Evolutionary conservation across 2,888 invertebrate species (phyloP), one percentile per base, ranked within the genome.

Genomic region (Subacronicta megacephala): DNA sequence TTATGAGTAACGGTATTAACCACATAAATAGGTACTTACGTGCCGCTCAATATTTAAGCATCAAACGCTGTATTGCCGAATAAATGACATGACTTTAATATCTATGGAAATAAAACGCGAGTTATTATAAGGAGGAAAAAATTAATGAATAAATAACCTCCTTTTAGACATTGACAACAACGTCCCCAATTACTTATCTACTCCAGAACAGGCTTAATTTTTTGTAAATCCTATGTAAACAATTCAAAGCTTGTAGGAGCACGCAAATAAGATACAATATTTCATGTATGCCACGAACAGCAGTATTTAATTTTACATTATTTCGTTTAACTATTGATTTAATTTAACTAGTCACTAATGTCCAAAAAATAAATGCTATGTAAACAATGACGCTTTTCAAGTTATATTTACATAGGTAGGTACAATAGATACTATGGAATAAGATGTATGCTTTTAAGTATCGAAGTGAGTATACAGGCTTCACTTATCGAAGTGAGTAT

Each of bases 11-110:
- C n/a, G n/a, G 53, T 49, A 45, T 26, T 44, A 15, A 35, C 23
- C 31, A 41, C 35, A 62, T 51, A 41, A 57, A 62, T 41, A 36
- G 33, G 40, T 62, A 65, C 36, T 33, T 49, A 37, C 26, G 41
- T 45, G 44, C 33, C 20, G 44, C 33, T 53, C 41, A 53, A 47
- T 53, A 53, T 52, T 49, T 53, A n/a, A 44, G 31, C 36, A 59
- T 20, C 20, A n/a, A 44, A 40, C 36, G n/a, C 16, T 15, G 12
- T 38, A 31, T 45, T 17, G 36, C 13, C 15, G 23, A 41, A 35
- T 29, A 43, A 62, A 50, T 62, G 20, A 10, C 17, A 42, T 16
- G 29, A 23, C 23, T 33, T 33, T 47, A 18, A 41, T 43, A 41
- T 40, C 17, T 37, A n/a, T 15, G 31, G 3, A 62, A 56, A 61